Conservation (phyloP, 37 sponge, comb jelly and placozoan species). For the Oopsacas minuta region DNA sequence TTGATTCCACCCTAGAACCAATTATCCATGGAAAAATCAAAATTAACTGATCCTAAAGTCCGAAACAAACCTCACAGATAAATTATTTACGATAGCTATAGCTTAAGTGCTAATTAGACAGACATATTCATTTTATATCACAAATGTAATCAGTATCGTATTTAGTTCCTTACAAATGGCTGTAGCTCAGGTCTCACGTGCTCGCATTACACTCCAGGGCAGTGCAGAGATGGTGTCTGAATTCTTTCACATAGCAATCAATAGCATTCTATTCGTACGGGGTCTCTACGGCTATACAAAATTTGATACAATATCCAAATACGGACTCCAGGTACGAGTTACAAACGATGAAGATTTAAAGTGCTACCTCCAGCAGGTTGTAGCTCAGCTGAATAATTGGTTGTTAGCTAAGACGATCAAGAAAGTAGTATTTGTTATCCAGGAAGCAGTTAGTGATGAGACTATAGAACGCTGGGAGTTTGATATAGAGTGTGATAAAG, state of each 20-base stretch:
- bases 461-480: conserved; percentile 9
- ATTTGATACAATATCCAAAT: neutral
- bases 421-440: conserved; percentile 1
- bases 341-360: neutral
- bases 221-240: neutral
- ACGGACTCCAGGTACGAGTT: neutral
- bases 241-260: conserved; percentile 17
- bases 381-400: neutral
- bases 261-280: neutral
- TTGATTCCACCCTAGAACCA: no score
- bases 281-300: neutral
- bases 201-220: conserved; percentile 14
- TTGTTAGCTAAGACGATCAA: neutral
- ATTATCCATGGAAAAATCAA: no score
- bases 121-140: no score
- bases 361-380: neutral
- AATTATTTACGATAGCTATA: no score
- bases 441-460: neutral
- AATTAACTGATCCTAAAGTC: no score
- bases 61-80: no score
- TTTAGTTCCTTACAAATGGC: no score
- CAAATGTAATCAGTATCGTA: no score
- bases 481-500: conserved; percentile 1
- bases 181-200: neutral
- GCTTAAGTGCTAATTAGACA: no score